phyloP scores from a whole-genome alignment of 2,888 invertebrate species.

The Stenoptilia bipunctidactyla region DNA sequence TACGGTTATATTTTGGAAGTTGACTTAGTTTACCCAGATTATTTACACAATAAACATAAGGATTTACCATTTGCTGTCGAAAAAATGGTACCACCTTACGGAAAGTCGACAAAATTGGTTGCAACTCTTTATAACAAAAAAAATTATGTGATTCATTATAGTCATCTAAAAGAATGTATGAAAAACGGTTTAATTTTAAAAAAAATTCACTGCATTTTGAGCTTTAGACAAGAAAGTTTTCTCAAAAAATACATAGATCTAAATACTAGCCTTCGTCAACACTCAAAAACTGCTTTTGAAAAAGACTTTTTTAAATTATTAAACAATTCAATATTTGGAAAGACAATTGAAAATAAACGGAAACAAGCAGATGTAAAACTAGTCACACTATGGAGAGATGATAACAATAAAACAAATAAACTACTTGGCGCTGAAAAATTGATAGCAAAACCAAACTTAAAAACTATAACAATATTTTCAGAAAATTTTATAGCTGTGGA shows the following conservation, averaged over 20 bases:
- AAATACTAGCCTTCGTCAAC: constrained; percentile 24
- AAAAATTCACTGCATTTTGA: constrained; percentile 15
- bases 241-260: constrained; percentile 32
- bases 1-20: constrained; percentile 22
- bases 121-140: constrained; percentile 18
- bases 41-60: constrained; percentile 20
- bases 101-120: constrained; percentile 10
- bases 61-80: constrained; percentile 20
- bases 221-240: constrained; percentile 33
- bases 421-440: background rate
- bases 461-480: constrained; percentile 5
- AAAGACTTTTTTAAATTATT: constrained; percentile 37
- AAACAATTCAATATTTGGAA: constrained; percentile 32
- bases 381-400: constrained; percentile 2
- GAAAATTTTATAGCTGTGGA: constrained; percentile 9
- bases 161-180: constrained; percentile 19
- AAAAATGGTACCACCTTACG: constrained; percentile 9
- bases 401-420: constrained; percentile 7
- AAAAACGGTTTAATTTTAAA: constrained; percentile 16
- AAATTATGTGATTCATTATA: constrained; percentile 19
- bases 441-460: constrained; percentile 7
- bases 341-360: too few relatives aligned
- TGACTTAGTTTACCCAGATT: constrained; percentile 21
- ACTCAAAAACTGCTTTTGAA: constrained; percentile 21
- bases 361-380: constrained; percentile 20